Evolutionary conservation across 2,113 vertebrate genomes (phyloP).

Genomic region (Cettia cetti): DNA sequence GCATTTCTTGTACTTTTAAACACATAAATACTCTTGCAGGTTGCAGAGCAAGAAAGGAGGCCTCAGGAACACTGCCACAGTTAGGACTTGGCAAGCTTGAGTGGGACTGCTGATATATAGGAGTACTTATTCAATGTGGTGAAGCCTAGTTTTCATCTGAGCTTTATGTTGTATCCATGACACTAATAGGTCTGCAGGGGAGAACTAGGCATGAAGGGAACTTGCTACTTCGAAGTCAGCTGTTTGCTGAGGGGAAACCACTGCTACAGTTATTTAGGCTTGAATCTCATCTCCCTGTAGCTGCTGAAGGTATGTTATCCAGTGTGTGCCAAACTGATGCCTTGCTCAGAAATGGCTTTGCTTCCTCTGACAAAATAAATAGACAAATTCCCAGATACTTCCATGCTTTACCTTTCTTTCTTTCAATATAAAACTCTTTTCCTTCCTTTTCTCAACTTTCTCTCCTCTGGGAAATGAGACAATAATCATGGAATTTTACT

Average conservation of each 20-base stretch:
- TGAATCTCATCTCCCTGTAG: neutral
- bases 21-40: neutral
- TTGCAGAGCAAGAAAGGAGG: neutral
- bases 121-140: neutral
- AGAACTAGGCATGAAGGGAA: neutral
- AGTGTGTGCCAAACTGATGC: neutral
- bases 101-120: neutral
- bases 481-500: neutral
- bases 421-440: neutral
- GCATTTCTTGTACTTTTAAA: neutral
- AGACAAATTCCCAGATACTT: neutral
- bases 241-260: neutral
- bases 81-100: neutral
- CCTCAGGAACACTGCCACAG: neutral
- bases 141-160: conserved; percentile 17
- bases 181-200: neutral
- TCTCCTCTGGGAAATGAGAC: neutral
- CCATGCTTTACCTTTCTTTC: neutral
- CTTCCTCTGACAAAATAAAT: neutral
- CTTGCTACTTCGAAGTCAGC: neutral
- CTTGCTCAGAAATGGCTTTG: neutral
- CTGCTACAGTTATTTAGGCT: neutral
- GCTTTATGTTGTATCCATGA: neutral
- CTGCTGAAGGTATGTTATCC: neutral
- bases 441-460: neutral